Conservation (phyloP, 2,888 invertebrate species). For the Strigamia transsilvanica region DNA sequence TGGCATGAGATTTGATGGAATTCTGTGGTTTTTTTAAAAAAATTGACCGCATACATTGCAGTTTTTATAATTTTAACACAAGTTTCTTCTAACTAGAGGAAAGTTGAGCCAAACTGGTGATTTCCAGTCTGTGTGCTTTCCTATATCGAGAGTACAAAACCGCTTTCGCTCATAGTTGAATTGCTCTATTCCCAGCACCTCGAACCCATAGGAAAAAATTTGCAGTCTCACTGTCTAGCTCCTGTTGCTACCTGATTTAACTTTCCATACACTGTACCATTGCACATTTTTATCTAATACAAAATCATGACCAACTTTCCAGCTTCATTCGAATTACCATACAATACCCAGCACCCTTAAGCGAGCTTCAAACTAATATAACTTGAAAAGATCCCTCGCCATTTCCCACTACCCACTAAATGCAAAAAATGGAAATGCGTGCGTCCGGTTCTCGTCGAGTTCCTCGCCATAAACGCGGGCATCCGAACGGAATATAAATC, state of each 20-base stretch:
- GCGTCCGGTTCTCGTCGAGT: constrained; percentile 19
- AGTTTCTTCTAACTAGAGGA: background rate
- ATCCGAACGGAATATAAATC: constrained; percentile 43
- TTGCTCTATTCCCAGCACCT: background rate
- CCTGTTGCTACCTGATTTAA: background rate
- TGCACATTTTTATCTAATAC: background rate
- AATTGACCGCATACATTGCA: too few relatives aligned
- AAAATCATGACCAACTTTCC: background rate
- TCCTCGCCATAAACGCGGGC: constrained; percentile 16
- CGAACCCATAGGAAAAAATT: background rate
- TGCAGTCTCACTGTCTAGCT: background rate
- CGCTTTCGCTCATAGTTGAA: background rate
- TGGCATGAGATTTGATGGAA: too few relatives aligned
- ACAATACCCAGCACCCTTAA: background rate
- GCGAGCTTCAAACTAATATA: constrained; percentile 12
- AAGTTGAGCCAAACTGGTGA: background rate
- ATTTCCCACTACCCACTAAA: background rate
- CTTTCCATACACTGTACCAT: background rate
- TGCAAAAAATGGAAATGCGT: constrained; percentile 20
- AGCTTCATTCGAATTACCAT: background rate
- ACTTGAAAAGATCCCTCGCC: background rate
- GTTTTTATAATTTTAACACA: background rate
- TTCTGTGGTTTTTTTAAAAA: too few relatives aligned
- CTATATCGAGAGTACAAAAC: background rate
- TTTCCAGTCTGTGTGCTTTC: background rate